These are phyloP conservation scores for Vanessa cardui DNA, from an alignment of 2,888 invertebrate species.

Conservation along the genomic window DNA sequence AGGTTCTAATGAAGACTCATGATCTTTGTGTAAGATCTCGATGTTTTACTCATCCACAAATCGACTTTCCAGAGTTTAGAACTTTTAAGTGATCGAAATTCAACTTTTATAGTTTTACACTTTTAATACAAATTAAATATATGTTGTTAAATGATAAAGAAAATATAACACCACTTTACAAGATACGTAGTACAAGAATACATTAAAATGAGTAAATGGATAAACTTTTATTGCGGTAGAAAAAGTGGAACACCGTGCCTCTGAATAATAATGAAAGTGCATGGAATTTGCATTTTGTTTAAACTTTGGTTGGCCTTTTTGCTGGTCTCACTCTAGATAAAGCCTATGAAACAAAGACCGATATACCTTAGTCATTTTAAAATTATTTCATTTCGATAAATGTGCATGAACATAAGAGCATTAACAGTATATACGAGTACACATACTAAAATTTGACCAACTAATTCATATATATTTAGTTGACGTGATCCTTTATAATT, in stretches of 20 bases:
- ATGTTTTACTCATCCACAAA: too few relatives aligned
- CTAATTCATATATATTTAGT: background rate
- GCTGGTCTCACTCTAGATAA: too few relatives aligned
- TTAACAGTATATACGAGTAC: too few relatives aligned
- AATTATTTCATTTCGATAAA: background rate
- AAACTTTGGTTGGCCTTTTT: background rate
- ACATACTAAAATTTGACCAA: too few relatives aligned
- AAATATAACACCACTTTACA: background rate
- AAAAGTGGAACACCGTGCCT: constrained; percentile 20
- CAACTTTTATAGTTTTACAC: too few relatives aligned
- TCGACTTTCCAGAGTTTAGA: too few relatives aligned
- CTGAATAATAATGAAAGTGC: constrained; percentile 28
- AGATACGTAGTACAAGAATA: background rate
- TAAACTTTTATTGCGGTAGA: constrained; percentile 9
- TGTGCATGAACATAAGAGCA: background rate
- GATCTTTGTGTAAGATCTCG: too few relatives aligned
- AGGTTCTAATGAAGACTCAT: too few relatives aligned
- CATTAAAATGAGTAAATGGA: background rate
- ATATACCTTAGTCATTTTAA: background rate
- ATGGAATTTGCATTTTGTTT: constrained; percentile 6
- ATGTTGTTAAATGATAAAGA: background rate
- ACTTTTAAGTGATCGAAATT: too few relatives aligned
- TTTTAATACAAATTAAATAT: too few relatives aligned
- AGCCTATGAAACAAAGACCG: background rate
- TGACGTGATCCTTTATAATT: background rate